A percentile compares a stretch with the other conserved stretches of the same genome.
Conservation (phyloP, 2,888 invertebrate genomes). For the Magallana nippona region DNA sequence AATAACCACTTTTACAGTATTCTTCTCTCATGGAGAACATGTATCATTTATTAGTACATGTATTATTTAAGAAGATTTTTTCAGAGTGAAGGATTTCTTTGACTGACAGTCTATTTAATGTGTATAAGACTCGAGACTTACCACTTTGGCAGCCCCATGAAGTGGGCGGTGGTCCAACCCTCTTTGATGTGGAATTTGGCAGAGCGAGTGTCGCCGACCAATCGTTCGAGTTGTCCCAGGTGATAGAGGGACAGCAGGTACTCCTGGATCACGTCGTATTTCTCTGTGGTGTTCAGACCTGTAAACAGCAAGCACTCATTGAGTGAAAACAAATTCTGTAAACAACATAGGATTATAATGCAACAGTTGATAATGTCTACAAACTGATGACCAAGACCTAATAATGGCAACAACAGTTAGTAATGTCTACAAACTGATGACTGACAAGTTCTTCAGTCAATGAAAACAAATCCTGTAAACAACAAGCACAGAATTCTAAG, state of each 20-base stretch:
- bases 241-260: conserved; percentile 62
- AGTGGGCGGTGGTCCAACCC: conserved; percentile 61
- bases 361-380: too few species aligned
- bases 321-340: conserved; percentile 29
- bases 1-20: too few species aligned
- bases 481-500: not conserved
- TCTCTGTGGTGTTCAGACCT: conserved; percentile 54
- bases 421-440: too few species aligned
- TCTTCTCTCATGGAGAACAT: too few species aligned
- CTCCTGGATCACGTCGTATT: conserved; percentile 60
- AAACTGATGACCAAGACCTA: too few species aligned
- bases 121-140: conserved; percentile 30
- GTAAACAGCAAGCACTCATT: too few species aligned
- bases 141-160: conserved; percentile 66
- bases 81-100: too few species aligned
- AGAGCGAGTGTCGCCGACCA: conserved; percentile 61
- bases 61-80: too few species aligned
- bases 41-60: too few species aligned
- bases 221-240: conserved; percentile 61
- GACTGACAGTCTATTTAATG: too few species aligned
- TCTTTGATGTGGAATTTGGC: conserved; percentile 64
- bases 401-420: too few species aligned
- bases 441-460: too few species aligned
- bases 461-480: conserved; percentile 39
- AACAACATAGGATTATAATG: not conserved